Evolutionary conservation across 2,888 invertebrate genomes (phyloP).

Genomic region (Ectropis crepuscularia): DNA sequence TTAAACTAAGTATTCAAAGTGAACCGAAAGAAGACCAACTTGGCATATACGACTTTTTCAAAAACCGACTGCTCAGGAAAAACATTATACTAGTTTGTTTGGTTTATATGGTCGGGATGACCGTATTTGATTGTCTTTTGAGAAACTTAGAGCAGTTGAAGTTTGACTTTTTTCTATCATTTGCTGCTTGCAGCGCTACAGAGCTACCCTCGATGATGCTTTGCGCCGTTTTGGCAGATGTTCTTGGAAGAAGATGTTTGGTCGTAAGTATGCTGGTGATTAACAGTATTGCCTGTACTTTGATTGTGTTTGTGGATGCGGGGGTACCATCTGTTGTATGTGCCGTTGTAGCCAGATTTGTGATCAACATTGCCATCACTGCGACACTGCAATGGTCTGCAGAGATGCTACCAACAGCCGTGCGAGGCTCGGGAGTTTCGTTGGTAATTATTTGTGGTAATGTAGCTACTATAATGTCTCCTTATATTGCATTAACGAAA

Average conservation of each 20-base stretch:
- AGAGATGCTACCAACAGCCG: slow-evolving; percentile 61
- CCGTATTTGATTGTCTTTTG: slow-evolving; percentile 61
- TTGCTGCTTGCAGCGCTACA: slow-evolving; percentile 59
- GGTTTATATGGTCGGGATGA: slow-evolving; percentile 55
- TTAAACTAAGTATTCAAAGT: slow-evolving; percentile 47
- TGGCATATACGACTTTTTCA: slow-evolving; percentile 55
- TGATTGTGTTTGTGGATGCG: slow-evolving; percentile 51
- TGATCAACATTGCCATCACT: slow-evolving; percentile 58
- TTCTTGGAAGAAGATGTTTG: slow-evolving; percentile 62
- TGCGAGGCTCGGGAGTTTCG: slow-evolving; percentile 60
- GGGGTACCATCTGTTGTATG: slow-evolving; percentile 56
- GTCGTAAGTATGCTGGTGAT: slow-evolving; percentile 48
- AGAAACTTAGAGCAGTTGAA: slow-evolving; percentile 59
- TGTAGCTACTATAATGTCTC: slow-evolving; percentile 57
- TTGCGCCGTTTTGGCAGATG: slow-evolving; percentile 61
- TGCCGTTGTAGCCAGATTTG: slow-evolving; percentile 62
- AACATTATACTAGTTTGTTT: slow-evolving; percentile 58
- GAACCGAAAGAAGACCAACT: slow-evolving; percentile 46
- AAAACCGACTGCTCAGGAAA: slow-evolving; percentile 54
- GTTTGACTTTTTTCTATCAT: slow-evolving; percentile 64
- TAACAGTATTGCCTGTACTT: slow-evolving; percentile 54
- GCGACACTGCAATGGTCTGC: slow-evolving; percentile 62
- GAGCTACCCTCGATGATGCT: slow-evolving; percentile 62
- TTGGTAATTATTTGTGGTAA: slow-evolving; percentile 61
- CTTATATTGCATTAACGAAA: slow-evolving; percentile 66